Percentiles rank a stretch among this genome's conserved stretches.
phyloP scores from a whole-genome alignment of 1,140 invertebrate genomes.

The Helicoverpa armigera region DNA sequence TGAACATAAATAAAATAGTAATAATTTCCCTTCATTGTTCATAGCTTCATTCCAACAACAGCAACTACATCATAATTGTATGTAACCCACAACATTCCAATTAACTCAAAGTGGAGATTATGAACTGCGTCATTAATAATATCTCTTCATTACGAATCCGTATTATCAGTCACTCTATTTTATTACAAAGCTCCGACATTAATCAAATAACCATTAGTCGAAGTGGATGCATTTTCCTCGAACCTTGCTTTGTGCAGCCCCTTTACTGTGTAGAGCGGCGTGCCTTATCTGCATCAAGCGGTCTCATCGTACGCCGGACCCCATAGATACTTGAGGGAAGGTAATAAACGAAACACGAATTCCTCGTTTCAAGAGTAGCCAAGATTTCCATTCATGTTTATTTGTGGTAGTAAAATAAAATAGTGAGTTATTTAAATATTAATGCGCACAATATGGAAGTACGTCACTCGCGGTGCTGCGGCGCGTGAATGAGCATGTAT shows the following conservation, averaged over 20 bases:
- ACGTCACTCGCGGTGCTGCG: slow-evolving; percentile 12
- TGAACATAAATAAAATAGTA: neutral
- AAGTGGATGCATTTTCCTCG: slow-evolving; percentile 20
- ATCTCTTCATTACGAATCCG: neutral
- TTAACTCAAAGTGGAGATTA: slow-evolving; percentile 9
- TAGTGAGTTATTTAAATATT: slow-evolving; percentile 35
- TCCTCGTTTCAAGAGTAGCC: neutral
- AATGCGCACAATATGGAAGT: slow-evolving; percentile 1
- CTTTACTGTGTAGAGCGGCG: slow-evolving; percentile 27
- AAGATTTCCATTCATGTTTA: neutral
- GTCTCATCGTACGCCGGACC: neutral
- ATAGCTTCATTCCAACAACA: neutral
- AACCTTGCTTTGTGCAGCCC: slow-evolving; percentile 1
- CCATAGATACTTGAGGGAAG: neutral
- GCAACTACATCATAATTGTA: neutral
- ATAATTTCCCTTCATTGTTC: neutral
- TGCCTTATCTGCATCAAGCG: slow-evolving; percentile 32
- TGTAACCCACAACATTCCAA: neutral
- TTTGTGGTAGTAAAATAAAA: neutral
- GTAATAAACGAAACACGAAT: slow-evolving; percentile 29
- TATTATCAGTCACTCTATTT: slow-evolving; percentile 21
- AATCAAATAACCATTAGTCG: slow-evolving; percentile 38
- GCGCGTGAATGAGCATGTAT: slow-evolving; percentile 44
- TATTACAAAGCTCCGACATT: neutral
- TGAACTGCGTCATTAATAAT: neutral